Conservation (phyloP, 2,888 invertebrate genomes). For the Hirtodrosophila confusa region DNA sequence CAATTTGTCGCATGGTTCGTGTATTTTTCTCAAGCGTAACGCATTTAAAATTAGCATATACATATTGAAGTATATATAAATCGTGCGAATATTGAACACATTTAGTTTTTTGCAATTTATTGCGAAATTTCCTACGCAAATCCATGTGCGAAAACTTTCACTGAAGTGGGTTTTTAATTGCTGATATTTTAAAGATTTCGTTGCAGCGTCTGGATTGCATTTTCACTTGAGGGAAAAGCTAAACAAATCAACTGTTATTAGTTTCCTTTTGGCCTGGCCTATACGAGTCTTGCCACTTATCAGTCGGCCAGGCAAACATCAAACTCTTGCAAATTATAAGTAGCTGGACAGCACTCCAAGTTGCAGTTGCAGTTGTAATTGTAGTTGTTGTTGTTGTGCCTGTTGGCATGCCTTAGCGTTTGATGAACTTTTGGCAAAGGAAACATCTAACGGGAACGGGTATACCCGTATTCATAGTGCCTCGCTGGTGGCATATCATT, state of each 20-base stretch:
- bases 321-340: conserved; percentile 54
- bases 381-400: conserved; percentile 11
- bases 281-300: conserved; percentile 35
- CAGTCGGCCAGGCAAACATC: conserved; percentile 37
- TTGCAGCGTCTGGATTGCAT: conserved; percentile 35
- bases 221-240: conserved; percentile 28
- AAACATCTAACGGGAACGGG: conserved; percentile 29
- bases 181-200: conserved; percentile 41
- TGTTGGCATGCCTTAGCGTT: conserved; percentile 56
- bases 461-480: conserved; percentile 25
- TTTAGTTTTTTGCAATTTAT: conserved; percentile 51
- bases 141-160: conserved; percentile 64
- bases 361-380: conserved; percentile 40
- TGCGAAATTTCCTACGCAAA: conserved; percentile 57
- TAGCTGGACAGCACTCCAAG: conserved; percentile 32
- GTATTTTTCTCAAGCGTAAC: conserved; percentile 27
- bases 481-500: conserved; percentile 65
- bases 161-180: conserved; percentile 66
- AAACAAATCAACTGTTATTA: conserved; percentile 56
- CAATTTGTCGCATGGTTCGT: conserved; percentile 65
- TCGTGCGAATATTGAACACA: conserved; percentile 64
- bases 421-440: conserved; percentile 69
- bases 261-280: conserved; percentile 19
- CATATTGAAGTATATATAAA: conserved; percentile 6
- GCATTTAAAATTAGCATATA: conserved; percentile 65